A percentile compares a stretch with the other conserved stretches of the same genome.
Evolutionary conservation across 1,140 invertebrate genomes (phyloP).

Genomic region (Antheraea mylitta): DNA sequence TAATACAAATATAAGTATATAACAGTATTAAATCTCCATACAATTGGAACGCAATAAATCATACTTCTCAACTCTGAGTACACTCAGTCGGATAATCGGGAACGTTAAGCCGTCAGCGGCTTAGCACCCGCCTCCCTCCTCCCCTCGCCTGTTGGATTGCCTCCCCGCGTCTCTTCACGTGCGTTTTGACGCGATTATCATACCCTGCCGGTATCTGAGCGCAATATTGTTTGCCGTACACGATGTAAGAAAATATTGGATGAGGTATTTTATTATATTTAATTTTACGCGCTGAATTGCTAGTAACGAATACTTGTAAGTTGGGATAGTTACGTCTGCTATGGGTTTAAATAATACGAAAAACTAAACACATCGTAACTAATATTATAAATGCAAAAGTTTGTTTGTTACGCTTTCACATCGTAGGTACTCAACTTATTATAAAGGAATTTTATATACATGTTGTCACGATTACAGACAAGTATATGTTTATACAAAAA

Average conservation of each 20-base stretch:
- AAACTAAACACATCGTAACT: no score
- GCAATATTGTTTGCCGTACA: constrained; percentile 68
- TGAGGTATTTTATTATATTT: constrained; percentile 21
- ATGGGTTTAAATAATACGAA: no score
- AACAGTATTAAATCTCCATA: constrained; percentile 3
- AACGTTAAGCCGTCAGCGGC: constrained; percentile 70
- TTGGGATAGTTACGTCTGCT: no score
- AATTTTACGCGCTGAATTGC: no score
- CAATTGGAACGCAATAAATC: constrained; percentile 48
- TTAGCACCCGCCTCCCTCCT: constrained; percentile 38
- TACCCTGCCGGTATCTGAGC: constrained; percentile 69
- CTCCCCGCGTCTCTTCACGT: constrained; percentile 56
- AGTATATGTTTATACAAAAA: no score
- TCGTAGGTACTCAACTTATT: no score
- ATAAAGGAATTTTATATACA: no score
- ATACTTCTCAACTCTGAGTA: constrained; percentile 53
- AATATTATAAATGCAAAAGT: no score
- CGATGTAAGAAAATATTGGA: constrained; percentile 37
- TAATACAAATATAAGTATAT: not conserved
- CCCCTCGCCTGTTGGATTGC: constrained; percentile 13
- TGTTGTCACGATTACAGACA: no score
- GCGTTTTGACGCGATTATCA: constrained; percentile 78
- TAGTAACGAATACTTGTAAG: no score
- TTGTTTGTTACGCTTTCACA: no score
- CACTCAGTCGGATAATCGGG: constrained; percentile 70